These are phyloP conservation scores for Rhinolophus ferrumequinum DNA, from an alignment of 2,113 vertebrate genomes.

Conservation along the genomic window DNA sequence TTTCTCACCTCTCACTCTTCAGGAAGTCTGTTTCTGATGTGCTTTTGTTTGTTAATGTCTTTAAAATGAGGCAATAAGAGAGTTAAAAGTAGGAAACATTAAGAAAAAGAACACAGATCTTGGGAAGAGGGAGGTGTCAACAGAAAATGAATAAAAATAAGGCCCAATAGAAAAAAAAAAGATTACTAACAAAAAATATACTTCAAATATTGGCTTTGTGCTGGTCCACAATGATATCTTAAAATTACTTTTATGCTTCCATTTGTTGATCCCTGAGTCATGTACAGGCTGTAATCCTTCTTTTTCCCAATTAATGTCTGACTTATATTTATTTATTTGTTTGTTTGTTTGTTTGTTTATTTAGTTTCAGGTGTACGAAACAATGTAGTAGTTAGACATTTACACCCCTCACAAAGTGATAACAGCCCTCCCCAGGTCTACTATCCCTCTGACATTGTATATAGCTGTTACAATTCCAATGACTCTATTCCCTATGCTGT, in stretches of 20 bases:
- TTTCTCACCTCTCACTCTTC: neutral
- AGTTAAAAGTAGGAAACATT: slow-evolving; percentile 7
- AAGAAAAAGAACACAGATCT: neutral
- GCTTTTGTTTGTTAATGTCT: neutral
- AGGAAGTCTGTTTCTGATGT: neutral
- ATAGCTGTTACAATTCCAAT: too few species aligned
- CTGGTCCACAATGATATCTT: neutral
- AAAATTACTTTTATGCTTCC: slow-evolving; percentile 30
- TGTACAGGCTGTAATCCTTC: neutral
- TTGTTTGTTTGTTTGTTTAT: too few species aligned
- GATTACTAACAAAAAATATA: neutral
- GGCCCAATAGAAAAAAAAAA: neutral
- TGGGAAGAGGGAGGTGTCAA: neutral
- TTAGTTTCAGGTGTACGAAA: too few species aligned
- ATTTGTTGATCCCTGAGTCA: neutral
- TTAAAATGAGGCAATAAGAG: neutral
- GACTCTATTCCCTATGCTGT: too few species aligned
- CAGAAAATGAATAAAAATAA: neutral
- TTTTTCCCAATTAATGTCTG: too few species aligned
- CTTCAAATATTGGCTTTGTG: neutral
- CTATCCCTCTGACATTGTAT: too few species aligned
- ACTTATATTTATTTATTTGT: too few species aligned
- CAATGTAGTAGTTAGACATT: too few species aligned
- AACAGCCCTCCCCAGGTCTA: too few species aligned
- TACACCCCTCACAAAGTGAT: too few species aligned